Base-by-base conservation (phyloP, 2,113 vertebrate genomes). In the Brachirus orientalis region DNA sequence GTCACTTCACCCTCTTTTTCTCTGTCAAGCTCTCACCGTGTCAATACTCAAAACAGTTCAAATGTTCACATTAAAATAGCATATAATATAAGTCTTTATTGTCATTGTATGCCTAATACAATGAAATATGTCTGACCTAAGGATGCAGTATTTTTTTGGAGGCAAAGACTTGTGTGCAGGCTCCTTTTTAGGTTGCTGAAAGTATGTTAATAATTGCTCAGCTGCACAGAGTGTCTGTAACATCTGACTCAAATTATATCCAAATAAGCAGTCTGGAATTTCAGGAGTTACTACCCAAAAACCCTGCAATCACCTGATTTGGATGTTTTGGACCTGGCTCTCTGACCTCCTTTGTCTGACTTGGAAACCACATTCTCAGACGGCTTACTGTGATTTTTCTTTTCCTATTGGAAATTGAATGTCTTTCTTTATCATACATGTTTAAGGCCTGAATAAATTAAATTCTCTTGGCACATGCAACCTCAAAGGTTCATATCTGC, bases 201-300 rank as follows among this genome's bases (percentile, higher is more conserved):
- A 81, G 83, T 81, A 82, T 85, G 82, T 87, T 88, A 90, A 84
- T 81, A 77, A 72, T 73, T 59, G 55, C 72, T 73, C 80, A 83
- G 83, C 80, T 89, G 77, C 82, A 73, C 57, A 52, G 68, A 80
- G 84, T 73, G 65, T 63, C 71, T 90, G 61, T 52, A 86, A 75
- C 88, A 92, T 84, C 81, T 90, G 86, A 89, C 86, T 88, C 88
- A 88, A 88, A 88, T 88, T 83, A 87, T 72, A 65, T 82, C 71
- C 66, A 83, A 90, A 87, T 88, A 90, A 86, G 76, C 84, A 65
- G 81, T 69, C 82, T 89, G 82, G 80, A 90, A 93, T 91, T 89
- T 77, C 75, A 76, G 59, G 56, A 75, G 73, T 89, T 86, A 74
- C 84, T 66, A 35, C 63, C 74, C 63, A 62, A 73, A 63, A 83